These are phyloP conservation scores for Hephaestus fuliginosus DNA, from an alignment of 2,797 vertebrate species.

Conservation along the genomic window DNA sequence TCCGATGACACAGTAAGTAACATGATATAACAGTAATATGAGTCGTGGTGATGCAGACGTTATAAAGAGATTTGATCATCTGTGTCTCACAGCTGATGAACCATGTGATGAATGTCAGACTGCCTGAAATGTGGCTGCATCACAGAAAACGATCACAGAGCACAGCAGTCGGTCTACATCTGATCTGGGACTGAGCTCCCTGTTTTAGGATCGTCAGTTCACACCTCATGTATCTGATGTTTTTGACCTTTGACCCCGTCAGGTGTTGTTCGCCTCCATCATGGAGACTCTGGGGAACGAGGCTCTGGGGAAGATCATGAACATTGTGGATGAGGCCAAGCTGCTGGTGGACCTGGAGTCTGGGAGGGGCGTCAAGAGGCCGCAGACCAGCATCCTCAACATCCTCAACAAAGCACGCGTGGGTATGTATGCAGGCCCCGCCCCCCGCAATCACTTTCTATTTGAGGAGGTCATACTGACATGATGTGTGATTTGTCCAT, in stretches of 20 bases:
- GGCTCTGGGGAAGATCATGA: slow-evolving; percentile 85
- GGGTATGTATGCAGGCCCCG: slow-evolving; percentile 54
- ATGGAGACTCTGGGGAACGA: slow-evolving; percentile 86
- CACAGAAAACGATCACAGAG: no score
- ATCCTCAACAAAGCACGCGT: slow-evolving; percentile 68
- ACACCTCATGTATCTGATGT: background rate
- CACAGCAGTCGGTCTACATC: no score
- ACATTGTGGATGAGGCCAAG: slow-evolving; percentile 77
- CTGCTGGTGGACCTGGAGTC: slow-evolving; percentile 57
- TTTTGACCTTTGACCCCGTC: background rate
- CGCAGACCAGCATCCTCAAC: slow-evolving; percentile 74
- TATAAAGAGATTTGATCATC: no score
- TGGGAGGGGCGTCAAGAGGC: slow-evolving; percentile 12
- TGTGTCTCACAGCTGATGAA: no score
- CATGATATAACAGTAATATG: no score
- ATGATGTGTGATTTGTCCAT: background rate
- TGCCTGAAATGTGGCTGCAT: no score
- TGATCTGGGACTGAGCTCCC: no score
- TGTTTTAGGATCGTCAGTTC: no score
- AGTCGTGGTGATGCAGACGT: no score
- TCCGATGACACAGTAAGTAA: no score
- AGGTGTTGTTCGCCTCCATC: slow-evolving; percentile 80
- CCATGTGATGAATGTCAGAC: no score
- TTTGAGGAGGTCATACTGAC: background rate
- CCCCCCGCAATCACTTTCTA: background rate